These are phyloP conservation scores for Tipula confusa DNA, from an alignment of 2,888 invertebrate species.

Conservation along the genomic window DNA sequence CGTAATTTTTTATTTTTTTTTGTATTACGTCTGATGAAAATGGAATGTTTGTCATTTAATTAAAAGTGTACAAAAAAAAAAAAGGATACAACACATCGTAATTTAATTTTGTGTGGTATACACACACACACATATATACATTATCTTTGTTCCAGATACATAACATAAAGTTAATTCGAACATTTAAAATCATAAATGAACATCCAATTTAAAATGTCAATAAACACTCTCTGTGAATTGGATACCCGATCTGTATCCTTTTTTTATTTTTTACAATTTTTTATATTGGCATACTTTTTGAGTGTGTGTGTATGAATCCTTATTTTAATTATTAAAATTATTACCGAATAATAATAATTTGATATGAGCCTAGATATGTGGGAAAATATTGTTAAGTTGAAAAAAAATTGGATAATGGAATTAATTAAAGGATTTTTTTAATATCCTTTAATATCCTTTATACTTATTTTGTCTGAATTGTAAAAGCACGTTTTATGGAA, in stretches of 20 bases:
- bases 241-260: neutral
- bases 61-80: neutral
- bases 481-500: neutral
- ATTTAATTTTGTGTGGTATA: neutral
- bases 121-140: neutral
- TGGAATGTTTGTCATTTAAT: neutral
- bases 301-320: neutral
- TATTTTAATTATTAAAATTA: slow-evolving; percentile 3
- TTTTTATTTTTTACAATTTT: neutral
- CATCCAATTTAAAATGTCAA: neutral
- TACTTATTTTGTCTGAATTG: neutral
- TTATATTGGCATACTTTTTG: neutral
- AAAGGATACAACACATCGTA: neutral
- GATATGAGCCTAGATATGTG: neutral
- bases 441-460: too few species aligned
- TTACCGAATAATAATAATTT: neutral
- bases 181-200: neutral
- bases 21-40: neutral
- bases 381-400: neutral
- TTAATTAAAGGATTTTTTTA: neutral
- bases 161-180: neutral
- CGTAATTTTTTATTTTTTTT: neutral
- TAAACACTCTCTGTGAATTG: neutral
- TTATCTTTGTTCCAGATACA: neutral
- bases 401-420: neutral